Evolutionary conservation across 2,797 vertebrate species (phyloP).

Genomic region (Sciurus carolinensis): DNA sequence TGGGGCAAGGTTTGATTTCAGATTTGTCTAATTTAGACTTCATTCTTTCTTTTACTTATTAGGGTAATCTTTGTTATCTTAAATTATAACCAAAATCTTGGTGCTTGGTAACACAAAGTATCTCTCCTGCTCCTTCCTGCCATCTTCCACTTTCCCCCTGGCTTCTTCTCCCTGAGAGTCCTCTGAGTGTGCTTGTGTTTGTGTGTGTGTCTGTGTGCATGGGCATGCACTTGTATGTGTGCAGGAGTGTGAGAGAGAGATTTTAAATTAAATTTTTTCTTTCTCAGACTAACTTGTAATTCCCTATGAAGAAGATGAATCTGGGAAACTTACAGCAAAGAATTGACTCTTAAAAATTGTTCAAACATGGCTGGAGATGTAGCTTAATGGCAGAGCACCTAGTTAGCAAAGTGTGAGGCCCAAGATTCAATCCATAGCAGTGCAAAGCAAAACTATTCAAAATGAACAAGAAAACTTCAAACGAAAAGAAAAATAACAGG

Average conservation of each 20-base stretch:
- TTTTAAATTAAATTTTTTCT: neutral
- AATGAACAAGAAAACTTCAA: neutral
- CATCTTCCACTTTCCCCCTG: neutral
- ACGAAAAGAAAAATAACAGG: neutral
- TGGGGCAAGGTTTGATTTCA: neutral
- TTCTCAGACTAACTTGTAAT: neutral
- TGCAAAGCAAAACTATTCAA: neutral
- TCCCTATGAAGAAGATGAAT: neutral
- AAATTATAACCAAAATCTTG: neutral
- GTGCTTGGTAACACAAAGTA: neutral
- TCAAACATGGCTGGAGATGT: neutral
- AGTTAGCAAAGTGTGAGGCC: neutral
- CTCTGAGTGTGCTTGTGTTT: accelerated
- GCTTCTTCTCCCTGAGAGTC: neutral
- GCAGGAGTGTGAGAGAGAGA: neutral
- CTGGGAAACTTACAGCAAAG: slow-evolving; percentile 1
- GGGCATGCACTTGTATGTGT: too few relatives aligned
- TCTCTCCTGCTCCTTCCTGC: neutral
- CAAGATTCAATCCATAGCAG: neutral
- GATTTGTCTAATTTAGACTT: neutral
- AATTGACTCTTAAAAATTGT: neutral
- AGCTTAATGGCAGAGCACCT: neutral
- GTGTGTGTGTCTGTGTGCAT: too few relatives aligned
- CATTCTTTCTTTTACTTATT: neutral
- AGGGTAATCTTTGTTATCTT: neutral